phyloP scores from a whole-genome alignment of 2,113 vertebrate genomes.

The Corynorhinus townsendii region DNA sequence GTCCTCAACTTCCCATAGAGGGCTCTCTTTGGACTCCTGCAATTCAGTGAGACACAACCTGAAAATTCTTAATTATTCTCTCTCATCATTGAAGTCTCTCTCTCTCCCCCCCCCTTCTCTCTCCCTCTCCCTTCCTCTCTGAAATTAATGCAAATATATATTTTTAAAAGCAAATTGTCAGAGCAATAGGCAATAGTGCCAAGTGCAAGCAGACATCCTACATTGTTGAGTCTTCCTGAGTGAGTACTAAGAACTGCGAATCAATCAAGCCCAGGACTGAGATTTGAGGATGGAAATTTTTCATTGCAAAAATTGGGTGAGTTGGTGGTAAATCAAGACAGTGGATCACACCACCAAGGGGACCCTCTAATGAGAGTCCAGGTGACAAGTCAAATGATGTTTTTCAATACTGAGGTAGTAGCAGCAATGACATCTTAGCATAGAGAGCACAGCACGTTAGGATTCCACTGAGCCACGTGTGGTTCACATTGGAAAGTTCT shows the following conservation, averaged over 20 bases:
- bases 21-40: neutral
- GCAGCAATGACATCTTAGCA: neutral
- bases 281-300: neutral
- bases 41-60: neutral
- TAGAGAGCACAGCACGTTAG: neutral
- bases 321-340: neutral
- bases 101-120: too few relatives aligned
- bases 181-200: neutral
- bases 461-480: neutral
- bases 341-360: neutral
- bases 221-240: neutral
- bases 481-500: neutral
- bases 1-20: fast-evolving
- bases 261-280: neutral
- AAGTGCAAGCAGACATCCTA: neutral
- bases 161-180: neutral
- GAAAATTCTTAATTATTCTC: neutral
- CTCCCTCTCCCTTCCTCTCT: too few relatives aligned
- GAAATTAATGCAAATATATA: too few relatives aligned
- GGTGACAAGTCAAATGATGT: neutral
- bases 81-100: too few relatives aligned
- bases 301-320: neutral
- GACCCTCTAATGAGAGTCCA: neutral
- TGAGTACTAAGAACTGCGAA: neutral
- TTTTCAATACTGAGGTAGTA: neutral